phyloP scores from a whole-genome alignment of 2,113 vertebrate genomes.

The Eira barbara region DNA sequence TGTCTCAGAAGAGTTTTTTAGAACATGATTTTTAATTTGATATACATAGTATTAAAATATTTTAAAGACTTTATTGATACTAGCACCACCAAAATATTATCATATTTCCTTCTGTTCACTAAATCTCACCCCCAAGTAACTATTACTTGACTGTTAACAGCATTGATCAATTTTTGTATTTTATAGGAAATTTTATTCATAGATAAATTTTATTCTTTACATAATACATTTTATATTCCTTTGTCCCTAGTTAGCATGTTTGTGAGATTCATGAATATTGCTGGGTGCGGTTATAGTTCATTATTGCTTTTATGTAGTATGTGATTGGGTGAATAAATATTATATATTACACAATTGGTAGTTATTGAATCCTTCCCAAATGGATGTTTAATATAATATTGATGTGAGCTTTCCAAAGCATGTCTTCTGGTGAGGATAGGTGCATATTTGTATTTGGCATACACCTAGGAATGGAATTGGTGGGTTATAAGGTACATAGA shows the following conservation, averaged over 20 bases:
- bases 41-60: background rate
- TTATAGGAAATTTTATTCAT: background rate
- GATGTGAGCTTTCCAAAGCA: background rate
- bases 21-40: background rate
- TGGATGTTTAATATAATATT: background rate
- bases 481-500: accelerated
- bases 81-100: background rate
- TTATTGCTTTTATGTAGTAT: background rate
- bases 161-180: background rate
- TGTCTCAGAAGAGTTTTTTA: background rate
- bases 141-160: background rate
- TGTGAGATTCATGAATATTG: background rate
- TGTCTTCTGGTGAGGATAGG: background rate
- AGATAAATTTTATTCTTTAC: background rate
- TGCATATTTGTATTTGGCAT: background rate
- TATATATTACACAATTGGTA: background rate
- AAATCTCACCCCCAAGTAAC: background rate
- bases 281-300: background rate
- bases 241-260: background rate
- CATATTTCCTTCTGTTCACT: background rate
- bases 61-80: background rate
- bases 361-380: background rate
- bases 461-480: background rate
- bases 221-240: background rate
- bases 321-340: background rate